Percentiles rank a stretch among this genome's conserved stretches.
Evolutionary conservation across 2,113 vertebrate genomes (phyloP).

Genomic region (Eolophus roseicapilla): DNA sequence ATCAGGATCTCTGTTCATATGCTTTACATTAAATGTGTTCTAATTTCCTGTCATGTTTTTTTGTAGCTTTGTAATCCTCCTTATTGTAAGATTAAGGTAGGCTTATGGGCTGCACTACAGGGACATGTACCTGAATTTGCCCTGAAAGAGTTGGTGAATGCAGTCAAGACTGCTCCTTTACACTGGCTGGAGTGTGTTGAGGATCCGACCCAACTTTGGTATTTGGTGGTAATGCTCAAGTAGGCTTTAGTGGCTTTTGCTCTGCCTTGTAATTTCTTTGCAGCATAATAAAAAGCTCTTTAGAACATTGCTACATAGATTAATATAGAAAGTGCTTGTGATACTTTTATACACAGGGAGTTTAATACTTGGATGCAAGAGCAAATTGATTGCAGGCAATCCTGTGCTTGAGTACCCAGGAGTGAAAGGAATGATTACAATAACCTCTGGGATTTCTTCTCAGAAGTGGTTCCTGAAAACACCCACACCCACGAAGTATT

Average conservation of each 20-base stretch:
- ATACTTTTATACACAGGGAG: constrained; percentile 70
- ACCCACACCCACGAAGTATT: constrained; percentile 43
- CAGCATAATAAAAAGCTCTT: constrained; percentile 72
- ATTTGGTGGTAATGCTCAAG: constrained; percentile 56
- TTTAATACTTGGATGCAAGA: constrained; percentile 71
- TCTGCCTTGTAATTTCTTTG: constrained; percentile 69
- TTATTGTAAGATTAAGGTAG: constrained; percentile 39
- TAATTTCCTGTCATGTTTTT: constrained; percentile 40
- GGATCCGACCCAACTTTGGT: neutral
- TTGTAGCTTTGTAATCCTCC: constrained; percentile 58
- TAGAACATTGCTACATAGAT: constrained; percentile 69
- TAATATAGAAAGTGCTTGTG: constrained; percentile 74
- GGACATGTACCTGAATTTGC: neutral
- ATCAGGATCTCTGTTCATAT: neutral
- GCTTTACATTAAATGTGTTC: constrained; percentile 24
- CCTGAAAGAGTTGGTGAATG: neutral
- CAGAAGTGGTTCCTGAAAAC: constrained; percentile 62
- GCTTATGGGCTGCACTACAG: neutral
- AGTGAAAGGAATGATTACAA: constrained; percentile 72
- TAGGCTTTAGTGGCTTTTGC: constrained; percentile 61
- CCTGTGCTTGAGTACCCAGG: constrained; percentile 70
- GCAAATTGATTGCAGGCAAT: constrained; percentile 78
- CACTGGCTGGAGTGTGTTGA: neutral
- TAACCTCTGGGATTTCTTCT: constrained; percentile 72
- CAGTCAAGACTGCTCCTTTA: neutral